A percentile compares a stretch with the other conserved stretches of the same genome.
Evolutionary conservation across 2,113 vertebrate genomes (phyloP).

Genomic region (Clarias batrachus): DNA sequence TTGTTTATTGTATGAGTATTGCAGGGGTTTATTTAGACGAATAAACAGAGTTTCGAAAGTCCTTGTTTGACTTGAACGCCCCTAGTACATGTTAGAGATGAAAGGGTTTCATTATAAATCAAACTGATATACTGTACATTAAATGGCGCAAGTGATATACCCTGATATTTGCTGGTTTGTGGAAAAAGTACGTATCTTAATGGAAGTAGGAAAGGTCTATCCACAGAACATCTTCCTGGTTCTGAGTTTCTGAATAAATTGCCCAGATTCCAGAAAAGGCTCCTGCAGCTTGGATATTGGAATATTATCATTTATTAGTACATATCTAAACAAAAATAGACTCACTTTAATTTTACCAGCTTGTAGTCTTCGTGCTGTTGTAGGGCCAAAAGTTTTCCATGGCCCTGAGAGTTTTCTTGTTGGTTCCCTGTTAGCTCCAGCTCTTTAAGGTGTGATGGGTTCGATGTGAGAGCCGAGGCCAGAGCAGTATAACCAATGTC

Average conservation of each 20-base stretch:
- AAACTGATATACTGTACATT: not conserved
- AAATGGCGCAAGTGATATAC: not conserved
- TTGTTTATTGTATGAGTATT: too few relatives aligned
- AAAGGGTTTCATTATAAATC: not conserved
- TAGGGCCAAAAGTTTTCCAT: slow-evolving; percentile 37
- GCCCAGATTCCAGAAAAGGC: not conserved
- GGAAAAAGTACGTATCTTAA: not conserved
- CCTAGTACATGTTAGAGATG: not conserved
- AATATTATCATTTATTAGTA: not conserved
- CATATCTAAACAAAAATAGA: not conserved
- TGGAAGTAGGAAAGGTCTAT: not conserved
- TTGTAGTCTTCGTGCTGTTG: slow-evolving; percentile 43
- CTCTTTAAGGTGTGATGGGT: slow-evolving; percentile 52
- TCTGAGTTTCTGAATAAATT: not conserved
- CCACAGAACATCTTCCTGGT: not conserved
- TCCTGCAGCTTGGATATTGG: not conserved
- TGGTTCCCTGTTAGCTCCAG: slow-evolving; percentile 61
- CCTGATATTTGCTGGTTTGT: not conserved
- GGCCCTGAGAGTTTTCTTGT: slow-evolving; percentile 11
- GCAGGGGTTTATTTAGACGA: too few relatives aligned
- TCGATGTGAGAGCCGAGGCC: slow-evolving; percentile 49
- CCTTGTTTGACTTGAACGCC: too few relatives aligned
- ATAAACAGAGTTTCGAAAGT: too few relatives aligned
- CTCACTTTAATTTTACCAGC: slow-evolving; percentile 43
- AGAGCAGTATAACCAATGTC: slow-evolving; percentile 47